Percentiles rank a stretch among this genome's conserved stretches.
Evolutionary conservation across 1,140 invertebrate genomes (phyloP).

Genomic region (Habropoda laboriosa): DNA sequence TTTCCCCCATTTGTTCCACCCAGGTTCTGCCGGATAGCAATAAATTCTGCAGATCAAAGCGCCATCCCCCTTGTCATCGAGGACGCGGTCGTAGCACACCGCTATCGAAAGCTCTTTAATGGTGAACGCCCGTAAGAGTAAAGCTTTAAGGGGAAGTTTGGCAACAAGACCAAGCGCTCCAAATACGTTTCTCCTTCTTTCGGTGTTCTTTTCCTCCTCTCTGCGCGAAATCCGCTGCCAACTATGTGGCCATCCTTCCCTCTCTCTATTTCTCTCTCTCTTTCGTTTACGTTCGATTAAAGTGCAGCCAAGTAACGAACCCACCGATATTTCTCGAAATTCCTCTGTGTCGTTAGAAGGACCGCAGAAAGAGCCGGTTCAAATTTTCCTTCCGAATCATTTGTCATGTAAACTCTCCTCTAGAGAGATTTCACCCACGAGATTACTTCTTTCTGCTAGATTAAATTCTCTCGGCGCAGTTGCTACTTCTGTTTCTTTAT

Average conservation of each 20-base stretch:
- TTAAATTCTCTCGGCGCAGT: too few relatives aligned
- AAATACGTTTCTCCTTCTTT: neutral
- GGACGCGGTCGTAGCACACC: neutral
- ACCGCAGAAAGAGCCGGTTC: neutral
- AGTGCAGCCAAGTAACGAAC: neutral
- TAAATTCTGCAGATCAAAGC: constrained; percentile 33
- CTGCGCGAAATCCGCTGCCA: neutral
- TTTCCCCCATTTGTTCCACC: neutral
- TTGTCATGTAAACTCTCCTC: neutral
- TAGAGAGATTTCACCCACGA: neutral
- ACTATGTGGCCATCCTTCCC: too few relatives aligned
- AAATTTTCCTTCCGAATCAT: neutral
- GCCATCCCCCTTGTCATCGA: neutral
- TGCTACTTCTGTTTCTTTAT: too few relatives aligned
- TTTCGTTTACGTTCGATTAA: constrained; percentile 22
- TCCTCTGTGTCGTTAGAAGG: neutral
- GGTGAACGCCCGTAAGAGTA: constrained; percentile 14
- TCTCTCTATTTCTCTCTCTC: too few relatives aligned
- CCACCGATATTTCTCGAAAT: neutral
- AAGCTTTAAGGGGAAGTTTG: constrained; percentile 24
- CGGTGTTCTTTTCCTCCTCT: neutral
- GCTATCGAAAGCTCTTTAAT: constrained; percentile 13
- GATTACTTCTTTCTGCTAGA: neutral
- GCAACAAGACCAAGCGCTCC: neutral
- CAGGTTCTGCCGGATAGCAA: constrained; percentile 13